These are phyloP conservation scores for Rapana venosa DNA, from an alignment of 2,888 invertebrate species.

Conservation along the genomic window DNA sequence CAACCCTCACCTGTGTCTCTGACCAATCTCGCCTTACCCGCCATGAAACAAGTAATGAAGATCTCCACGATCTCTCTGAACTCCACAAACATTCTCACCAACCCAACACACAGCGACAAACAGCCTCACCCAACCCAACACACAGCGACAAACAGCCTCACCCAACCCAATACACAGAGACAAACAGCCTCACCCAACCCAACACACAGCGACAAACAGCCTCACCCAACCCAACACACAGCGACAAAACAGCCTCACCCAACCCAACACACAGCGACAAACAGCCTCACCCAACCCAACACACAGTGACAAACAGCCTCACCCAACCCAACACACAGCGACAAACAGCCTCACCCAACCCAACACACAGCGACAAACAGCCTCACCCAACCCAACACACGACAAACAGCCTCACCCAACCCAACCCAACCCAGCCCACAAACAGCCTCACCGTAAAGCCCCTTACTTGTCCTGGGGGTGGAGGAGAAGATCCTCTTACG, in stretches of 20 bases:
- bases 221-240: background rate
- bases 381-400: background rate
- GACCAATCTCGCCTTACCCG: too few species aligned
- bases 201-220: background rate
- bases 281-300: too few species aligned
- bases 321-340: background rate
- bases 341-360: background rate
- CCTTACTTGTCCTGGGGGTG: conserved; percentile 28
- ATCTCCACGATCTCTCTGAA: too few species aligned
- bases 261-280: background rate
- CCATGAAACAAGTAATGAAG: too few species aligned
- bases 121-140: too few species aligned
- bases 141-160: too few species aligned
- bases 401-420: conserved; percentile 10
- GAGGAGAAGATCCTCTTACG: conserved; percentile 83
- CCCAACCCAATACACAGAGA: too few species aligned
- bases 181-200: background rate
- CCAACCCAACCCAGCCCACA: background rate
- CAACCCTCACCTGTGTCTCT: too few species aligned
- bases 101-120: too few species aligned
- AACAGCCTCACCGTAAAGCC: background rate
- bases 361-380: background rate
- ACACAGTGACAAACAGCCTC: conserved; percentile 1
- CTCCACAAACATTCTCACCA: too few species aligned
- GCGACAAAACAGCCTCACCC: background rate